Conservation (phyloP, 2,888 invertebrate genomes). For the Acrobasis suavella region DNA sequence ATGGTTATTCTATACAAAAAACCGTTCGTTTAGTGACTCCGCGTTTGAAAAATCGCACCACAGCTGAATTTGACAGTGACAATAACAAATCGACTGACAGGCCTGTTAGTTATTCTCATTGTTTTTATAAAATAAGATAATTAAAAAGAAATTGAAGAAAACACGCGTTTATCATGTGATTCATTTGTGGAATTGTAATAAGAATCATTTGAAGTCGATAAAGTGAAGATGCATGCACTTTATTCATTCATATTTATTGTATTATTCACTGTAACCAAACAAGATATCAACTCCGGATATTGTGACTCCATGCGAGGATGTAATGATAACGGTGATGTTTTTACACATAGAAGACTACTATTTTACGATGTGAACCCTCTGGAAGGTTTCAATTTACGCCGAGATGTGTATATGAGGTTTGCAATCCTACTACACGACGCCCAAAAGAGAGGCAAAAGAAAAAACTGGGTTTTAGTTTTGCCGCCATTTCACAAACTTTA, state of each 20-base stretch:
- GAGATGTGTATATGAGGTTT: conserved; percentile 97
- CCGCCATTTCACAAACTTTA: conserved; percentile 96
- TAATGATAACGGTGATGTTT: conserved; percentile 19
- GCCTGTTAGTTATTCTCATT: too few relatives aligned
- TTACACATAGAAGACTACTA: conserved; percentile 83
- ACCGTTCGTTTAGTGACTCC: too few relatives aligned
- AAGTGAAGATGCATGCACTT: not conserved
- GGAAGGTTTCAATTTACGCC: conserved; percentile 97
- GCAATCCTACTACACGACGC: conserved; percentile 91
- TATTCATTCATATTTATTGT: not conserved
- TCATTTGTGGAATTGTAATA: not conserved
- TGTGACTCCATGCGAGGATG: conserved; percentile 42
- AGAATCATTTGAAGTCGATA: not conserved
- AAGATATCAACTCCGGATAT: conserved; percentile 33
- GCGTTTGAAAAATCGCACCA: too few relatives aligned
- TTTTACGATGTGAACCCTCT: conserved; percentile 97
- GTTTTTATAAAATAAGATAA: too few relatives aligned
- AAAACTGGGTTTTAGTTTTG: conserved; percentile 87
- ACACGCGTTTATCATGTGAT: not conserved
- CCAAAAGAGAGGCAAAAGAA: conserved; percentile 70
- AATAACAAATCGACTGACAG: too few relatives aligned
- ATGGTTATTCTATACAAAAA: too few relatives aligned
- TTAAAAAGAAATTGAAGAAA: not conserved
- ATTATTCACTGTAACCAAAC: not conserved
- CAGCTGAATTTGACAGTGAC: too few relatives aligned